phyloP scores from a whole-genome alignment of 2,113 vertebrate species.

The Pollimyrus isidori region DNA sequence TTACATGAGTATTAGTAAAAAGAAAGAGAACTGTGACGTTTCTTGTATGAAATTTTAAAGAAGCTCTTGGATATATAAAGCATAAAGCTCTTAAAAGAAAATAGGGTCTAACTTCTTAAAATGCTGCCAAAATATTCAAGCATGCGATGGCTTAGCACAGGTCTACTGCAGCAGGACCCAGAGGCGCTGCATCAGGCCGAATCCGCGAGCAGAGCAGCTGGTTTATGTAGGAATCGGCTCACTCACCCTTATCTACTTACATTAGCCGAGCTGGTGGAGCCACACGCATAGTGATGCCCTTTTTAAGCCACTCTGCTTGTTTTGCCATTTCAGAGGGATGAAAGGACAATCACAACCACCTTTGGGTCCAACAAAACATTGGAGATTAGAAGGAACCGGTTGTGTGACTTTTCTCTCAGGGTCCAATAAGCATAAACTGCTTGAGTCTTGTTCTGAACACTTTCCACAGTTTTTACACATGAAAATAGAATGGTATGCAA shows the following conservation, averaged over 20 bases:
- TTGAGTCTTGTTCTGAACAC: neutral
- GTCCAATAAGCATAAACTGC: neutral
- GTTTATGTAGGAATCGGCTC: neutral
- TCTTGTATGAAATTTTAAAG: neutral
- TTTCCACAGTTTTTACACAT: neutral
- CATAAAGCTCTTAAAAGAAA: constrained; percentile 44
- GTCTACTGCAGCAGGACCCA: constrained; percentile 44
- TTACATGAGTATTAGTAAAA: neutral
- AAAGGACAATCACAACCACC: neutral
- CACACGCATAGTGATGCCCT: constrained; percentile 34
- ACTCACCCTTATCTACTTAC: constrained; percentile 48
- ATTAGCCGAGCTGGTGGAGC: constrained; percentile 51
- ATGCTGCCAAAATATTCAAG: neutral
- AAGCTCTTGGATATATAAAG: neutral
- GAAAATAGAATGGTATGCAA: constrained; percentile 31
- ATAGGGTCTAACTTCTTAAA: constrained; percentile 53
- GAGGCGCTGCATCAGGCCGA: constrained; percentile 35
- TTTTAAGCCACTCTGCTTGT: constrained; percentile 44
- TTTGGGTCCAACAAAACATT: neutral
- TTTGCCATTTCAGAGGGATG: constrained; percentile 39
- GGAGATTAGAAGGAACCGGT: neutral
- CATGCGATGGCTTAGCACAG: constrained; percentile 54
- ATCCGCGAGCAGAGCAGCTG: constrained; percentile 45
- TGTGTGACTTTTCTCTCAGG: neutral
- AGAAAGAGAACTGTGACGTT: neutral